Percentiles rank a stretch among this genome's conserved stretches.
Conservation (phyloP, 2,797 vertebrate genomes). For the Champsocephalus gunnari region DNA sequence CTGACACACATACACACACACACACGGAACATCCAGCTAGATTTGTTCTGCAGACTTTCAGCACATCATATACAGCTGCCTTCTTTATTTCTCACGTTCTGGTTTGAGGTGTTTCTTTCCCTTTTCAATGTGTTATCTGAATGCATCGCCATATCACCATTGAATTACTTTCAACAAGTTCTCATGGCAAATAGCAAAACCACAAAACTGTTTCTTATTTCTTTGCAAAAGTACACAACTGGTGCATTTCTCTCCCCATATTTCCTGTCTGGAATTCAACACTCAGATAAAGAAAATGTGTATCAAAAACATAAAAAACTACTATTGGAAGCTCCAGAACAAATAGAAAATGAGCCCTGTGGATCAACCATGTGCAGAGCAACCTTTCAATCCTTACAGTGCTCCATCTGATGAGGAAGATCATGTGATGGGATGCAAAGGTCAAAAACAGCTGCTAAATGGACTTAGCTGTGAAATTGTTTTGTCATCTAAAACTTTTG, state of each 20-base stretch:
- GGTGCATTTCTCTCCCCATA: not conserved
- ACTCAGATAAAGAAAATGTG: not conserved
- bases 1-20: not conserved
- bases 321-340: not conserved
- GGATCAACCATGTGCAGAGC: not conserved
- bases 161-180: not conserved
- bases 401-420: not conserved
- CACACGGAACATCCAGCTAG: not conserved
- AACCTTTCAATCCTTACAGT: not conserved
- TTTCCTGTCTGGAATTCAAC: not conserved
- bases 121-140: not conserved
- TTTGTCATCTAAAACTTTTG: not conserved
- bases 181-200: not conserved
- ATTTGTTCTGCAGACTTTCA: constrained; percentile 17
- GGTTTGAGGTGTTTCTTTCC: not conserved
- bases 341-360: not conserved
- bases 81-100: not conserved
- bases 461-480: too few relatives aligned
- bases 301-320: not conserved
- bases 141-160: not conserved
- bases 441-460: not conserved
- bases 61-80: not conserved
- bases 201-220: not conserved
- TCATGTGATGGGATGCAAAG: not conserved
- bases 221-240: not conserved